Conservation (phyloP, 2,797 vertebrate species). For the Aphelocoma californica region DNA sequence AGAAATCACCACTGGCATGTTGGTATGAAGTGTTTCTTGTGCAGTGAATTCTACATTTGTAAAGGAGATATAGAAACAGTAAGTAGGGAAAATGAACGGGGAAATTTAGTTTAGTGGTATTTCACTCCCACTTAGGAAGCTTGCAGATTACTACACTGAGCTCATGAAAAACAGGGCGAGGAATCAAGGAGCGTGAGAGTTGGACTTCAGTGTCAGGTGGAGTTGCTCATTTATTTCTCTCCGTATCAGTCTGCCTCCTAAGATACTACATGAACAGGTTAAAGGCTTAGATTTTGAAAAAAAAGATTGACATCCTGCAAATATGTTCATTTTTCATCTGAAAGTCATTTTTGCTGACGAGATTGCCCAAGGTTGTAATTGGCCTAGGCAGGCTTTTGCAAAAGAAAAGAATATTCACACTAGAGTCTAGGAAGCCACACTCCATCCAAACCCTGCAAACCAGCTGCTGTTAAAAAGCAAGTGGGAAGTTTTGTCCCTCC, state of each 20-base stretch:
- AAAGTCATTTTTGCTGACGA: background rate
- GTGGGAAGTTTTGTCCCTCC: background rate
- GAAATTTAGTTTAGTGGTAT: background rate
- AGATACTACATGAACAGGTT: background rate
- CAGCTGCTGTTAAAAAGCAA: background rate
- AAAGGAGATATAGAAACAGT: background rate
- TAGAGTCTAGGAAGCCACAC: background rate
- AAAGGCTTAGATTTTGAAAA: background rate
- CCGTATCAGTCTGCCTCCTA: fast-evolving
- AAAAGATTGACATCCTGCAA: background rate
- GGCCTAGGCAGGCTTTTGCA: background rate
- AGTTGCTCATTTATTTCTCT: background rate
- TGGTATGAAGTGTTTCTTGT: background rate
- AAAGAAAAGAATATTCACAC: background rate
- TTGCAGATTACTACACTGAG: background rate
- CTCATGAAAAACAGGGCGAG: background rate
- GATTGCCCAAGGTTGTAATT: background rate
- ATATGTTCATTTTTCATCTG: background rate
- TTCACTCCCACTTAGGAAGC: background rate
- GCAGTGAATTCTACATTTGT: background rate
- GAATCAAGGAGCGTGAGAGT: background rate
- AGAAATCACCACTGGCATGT: background rate
- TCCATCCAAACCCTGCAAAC: background rate
- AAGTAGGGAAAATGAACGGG: background rate
- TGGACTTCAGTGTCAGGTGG: background rate